Evolutionary conservation across 1,140 invertebrate genomes (phyloP), one percentile per base, ranked within the genome.

Genomic region (Plectrocnemia conspersa): DNA sequence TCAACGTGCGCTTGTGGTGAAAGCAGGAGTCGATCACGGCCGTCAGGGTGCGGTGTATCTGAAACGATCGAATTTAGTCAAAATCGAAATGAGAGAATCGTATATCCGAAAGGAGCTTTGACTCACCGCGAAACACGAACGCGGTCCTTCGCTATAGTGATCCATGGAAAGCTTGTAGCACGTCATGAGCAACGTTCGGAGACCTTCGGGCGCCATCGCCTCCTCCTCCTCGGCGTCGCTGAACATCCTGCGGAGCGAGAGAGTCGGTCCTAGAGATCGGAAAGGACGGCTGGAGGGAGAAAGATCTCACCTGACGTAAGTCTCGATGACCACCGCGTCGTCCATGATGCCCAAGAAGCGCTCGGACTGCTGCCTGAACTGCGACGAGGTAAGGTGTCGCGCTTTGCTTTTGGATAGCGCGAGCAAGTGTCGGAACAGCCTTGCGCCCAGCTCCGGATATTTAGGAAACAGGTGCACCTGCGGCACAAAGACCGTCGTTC

Each of bases 111-210:
- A 7, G 27, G n/a, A n/a, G n/a, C 27, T n/a, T 29, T n/a, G 27
- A 57, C 64, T 64, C 52, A 74, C 74, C 82, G 64, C 68, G 18
- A 77, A 65, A 61, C 78, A 79, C 54, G 77, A 77, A 65, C 78
- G 77, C 4, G 79, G 78, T 3, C 79, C 79, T 44, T 79, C 83
- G 0, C 80, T 78, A 62, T 85, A 85, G 63, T 84, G 82, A 63
- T 84, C 81, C 82, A 88, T 87, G 13, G 85, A 82, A 9, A 89
- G 74, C 62, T 83, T 81, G 65, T 89, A 89, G 58, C 84, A 84
- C 21, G 79, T 81, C 69, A 83, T 80, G 0, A 89, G 69, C 6
- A 90, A 68, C 2, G 74, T 75, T 15, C 74, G 77, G 7, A 89
- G 72, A 15, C 74, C 77, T 1, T 83, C 79, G 1, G 77, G 76